These are phyloP conservation scores for Lordiphosa andalusiaca DNA, from an alignment of 2,888 invertebrate genomes.

Conservation along the genomic window DNA sequence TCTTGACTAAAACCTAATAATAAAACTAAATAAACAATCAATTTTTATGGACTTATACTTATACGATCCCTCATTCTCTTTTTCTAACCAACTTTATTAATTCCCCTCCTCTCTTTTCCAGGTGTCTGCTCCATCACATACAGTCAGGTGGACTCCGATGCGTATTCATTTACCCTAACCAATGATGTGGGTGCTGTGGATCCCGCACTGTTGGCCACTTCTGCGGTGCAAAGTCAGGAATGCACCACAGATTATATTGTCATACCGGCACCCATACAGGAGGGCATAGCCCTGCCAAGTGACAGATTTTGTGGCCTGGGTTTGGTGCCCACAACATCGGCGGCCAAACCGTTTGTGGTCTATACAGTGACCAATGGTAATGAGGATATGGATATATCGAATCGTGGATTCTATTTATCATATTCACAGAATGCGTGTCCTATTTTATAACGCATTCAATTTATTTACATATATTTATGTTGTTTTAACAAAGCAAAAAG, in stretches of 20 bases:
- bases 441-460: slow-evolving; percentile 47
- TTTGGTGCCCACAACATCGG: slow-evolving; percentile 84
- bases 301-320: slow-evolving; percentile 90
- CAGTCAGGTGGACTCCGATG: slow-evolving; percentile 82
- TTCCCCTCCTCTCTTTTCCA: slow-evolving; percentile 63
- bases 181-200: slow-evolving; percentile 86
- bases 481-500: slow-evolving; percentile 16
- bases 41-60: too few relatives aligned
- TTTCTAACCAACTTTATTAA: too few relatives aligned
- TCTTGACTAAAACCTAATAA: too few relatives aligned
- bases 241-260: slow-evolving; percentile 89
- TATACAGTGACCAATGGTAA: slow-evolving; percentile 86
- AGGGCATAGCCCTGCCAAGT: slow-evolving; percentile 80
- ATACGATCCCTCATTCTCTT: too few relatives aligned
- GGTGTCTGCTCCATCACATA: slow-evolving; percentile 88
- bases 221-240: slow-evolving; percentile 82
- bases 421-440: slow-evolving; percentile 86
- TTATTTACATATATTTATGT: slow-evolving; percentile 17
- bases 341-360: slow-evolving; percentile 85
- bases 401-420: slow-evolving; percentile 87
- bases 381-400: slow-evolving; percentile 85
- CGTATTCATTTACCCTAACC: slow-evolving; percentile 86
- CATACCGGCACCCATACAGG: slow-evolving; percentile 85
- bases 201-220: slow-evolving; percentile 83
- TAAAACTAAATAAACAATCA: too few relatives aligned